Evolutionary conservation across 2,888 invertebrate genomes (phyloP).

Genomic region (Penaeus monodon): DNA sequence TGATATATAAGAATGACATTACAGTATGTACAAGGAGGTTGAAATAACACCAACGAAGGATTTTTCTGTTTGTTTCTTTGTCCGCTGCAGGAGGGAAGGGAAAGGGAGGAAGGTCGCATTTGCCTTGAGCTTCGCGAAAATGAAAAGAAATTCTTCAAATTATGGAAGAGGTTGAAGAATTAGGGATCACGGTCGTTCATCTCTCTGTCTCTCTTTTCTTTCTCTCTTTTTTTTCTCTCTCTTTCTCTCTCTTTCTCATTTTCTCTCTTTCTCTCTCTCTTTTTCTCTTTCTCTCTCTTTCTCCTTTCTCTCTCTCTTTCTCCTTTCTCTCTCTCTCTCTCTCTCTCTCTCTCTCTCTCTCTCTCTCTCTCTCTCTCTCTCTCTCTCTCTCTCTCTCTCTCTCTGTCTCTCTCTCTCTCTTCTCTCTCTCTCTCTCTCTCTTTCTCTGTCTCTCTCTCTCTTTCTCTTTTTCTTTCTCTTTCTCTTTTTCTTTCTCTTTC

Average conservation of each 20-base stretch:
- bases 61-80: too few relatives aligned
- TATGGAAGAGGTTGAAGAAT: too few relatives aligned
- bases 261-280: background rate
- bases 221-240: background rate
- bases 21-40: too few relatives aligned
- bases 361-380: background rate
- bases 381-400: background rate
- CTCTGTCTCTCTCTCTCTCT: background rate
- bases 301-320: background rate
- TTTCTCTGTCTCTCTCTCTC: conserved; percentile 7
- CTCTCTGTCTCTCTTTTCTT: too few relatives aligned
- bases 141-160: too few relatives aligned
- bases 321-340: background rate
- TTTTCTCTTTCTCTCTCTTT: background rate
- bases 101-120: too few relatives aligned
- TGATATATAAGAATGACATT: too few relatives aligned
- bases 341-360: background rate
- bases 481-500: background rate
- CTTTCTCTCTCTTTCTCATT: background rate
- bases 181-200: too few relatives aligned
- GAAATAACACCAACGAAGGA: too few relatives aligned
- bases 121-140: too few relatives aligned
- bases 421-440: background rate
- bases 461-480: background rate
- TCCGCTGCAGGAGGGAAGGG: too few relatives aligned